Base-by-base conservation (phyloP, 2,797 vertebrate species). In the Paramormyrops hopkinsi region DNA sequence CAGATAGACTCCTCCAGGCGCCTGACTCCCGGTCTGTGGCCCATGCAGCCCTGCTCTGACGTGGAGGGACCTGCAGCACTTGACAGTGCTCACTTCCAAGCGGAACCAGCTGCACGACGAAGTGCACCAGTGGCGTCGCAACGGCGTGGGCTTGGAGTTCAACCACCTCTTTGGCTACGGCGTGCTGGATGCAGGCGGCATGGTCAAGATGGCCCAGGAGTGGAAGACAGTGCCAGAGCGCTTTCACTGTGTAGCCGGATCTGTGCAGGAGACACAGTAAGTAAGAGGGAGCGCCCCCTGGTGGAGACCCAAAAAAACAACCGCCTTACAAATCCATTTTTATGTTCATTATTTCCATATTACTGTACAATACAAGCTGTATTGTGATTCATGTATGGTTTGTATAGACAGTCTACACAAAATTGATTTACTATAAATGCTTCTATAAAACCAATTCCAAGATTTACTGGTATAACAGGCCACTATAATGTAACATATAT, bases 101-200 rank as follows among this genome's bases (percentile, higher is more conserved):
- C 96, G 98, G 93, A 99, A 99, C 95, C 97, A 99, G 93, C 98
- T 99, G 25, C 98, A 99, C 0, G 99, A 99, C 0, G 98, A 99
- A 91, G 97, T 99, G 73, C 98, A 99, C 92, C 96, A 98, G 89
- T 99, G 99, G 99, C 95, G 98, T 33, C 96, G 99, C 91, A 99
- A 99, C 0, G 99, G 99, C 0, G 98, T 99, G 2, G 99, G 98
- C 88, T 96, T 99, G n/a, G 99, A 99, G 93, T 99, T 99, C 92
- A 99, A 99, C 93, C 99, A 99, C 91, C 95, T 99, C 93, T 99
- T 99, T 89, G 99, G 99, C 89, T 99, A 99, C 0, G 98, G 99
- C 0, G 99, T 99, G 89, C 96, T 99, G 11, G 98, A 99, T 0
- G 98, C 99, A 0, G 98, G 99, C 0, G 97, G 97, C 46, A 99